phyloP scores from a whole-genome alignment of 2,113 vertebrate genomes.

The Butorides virescens region DNA sequence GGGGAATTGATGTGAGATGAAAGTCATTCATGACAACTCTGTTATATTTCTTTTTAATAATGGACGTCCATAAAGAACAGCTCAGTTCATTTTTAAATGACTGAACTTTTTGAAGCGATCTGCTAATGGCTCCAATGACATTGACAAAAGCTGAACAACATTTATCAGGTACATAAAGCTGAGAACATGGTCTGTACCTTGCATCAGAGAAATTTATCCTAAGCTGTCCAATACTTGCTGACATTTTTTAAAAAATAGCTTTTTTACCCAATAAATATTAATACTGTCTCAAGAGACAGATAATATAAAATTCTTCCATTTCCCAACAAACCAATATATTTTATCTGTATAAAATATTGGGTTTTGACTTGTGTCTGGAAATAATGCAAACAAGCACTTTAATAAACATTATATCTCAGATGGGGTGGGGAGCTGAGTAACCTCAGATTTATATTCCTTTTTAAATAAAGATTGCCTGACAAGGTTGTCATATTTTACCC shows the following conservation, averaged over 20 bases:
- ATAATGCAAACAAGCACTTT: conserved; percentile 66
- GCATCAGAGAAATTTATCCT: conserved; percentile 1
- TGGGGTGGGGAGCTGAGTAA: neutral
- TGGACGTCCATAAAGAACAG: conserved; percentile 32
- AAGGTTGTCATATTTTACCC: conserved; percentile 41
- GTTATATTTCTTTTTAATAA: conserved; percentile 50
- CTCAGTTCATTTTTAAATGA: conserved; percentile 54
- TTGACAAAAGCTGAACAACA: conserved; percentile 49
- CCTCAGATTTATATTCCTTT: conserved; percentile 50
- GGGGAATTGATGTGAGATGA: conserved; percentile 35
- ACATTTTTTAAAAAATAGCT: neutral
- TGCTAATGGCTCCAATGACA: conserved; percentile 44
- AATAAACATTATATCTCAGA: conserved; percentile 65
- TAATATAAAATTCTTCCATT: conserved; percentile 51
- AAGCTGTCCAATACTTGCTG: neutral
- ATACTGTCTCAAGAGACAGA: conserved; percentile 31
- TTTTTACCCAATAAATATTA: conserved; percentile 58
- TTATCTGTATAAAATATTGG: conserved; percentile 38
- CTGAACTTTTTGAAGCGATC: conserved; percentile 38
- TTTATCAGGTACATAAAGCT: conserved; percentile 45
- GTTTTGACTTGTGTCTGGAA: conserved; percentile 51
- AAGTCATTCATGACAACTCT: conserved; percentile 36
- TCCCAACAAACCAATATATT: conserved; percentile 57
- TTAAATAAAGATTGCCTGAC: conserved; percentile 40
- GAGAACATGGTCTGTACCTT: conserved; percentile 2